Evolutionary conservation across 2,113 vertebrate species (phyloP).

Genomic region (Oreotrochilus melanogaster): DNA sequence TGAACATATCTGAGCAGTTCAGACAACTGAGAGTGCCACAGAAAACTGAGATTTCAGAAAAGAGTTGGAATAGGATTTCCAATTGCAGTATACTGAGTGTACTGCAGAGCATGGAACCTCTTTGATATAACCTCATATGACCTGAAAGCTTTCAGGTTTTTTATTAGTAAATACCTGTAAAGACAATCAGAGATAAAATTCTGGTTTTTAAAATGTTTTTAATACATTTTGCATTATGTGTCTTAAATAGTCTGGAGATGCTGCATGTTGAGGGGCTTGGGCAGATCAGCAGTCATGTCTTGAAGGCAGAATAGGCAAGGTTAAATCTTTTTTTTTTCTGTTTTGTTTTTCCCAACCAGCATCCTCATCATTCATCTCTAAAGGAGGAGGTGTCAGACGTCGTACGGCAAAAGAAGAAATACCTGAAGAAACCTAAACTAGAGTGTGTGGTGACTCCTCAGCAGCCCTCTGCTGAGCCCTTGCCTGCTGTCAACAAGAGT

Average conservation of each 20-base stretch:
- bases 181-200: background rate
- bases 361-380: slow-evolving; percentile 83
- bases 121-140: background rate
- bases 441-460: slow-evolving; percentile 80
- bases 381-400: slow-evolving; percentile 86
- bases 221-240: background rate
- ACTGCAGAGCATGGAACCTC: background rate
- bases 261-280: background rate
- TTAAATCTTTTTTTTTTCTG: slow-evolving; percentile 25
- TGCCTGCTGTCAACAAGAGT: slow-evolving; percentile 85
- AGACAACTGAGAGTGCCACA: background rate
- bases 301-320: background rate
- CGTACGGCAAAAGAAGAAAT: slow-evolving; percentile 89
- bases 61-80: background rate
- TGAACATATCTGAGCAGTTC: background rate
- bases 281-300: background rate
- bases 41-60: background rate
- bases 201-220: background rate
- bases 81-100: rapidly evolving
- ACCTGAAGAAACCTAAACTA: slow-evolving; percentile 85
- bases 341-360: slow-evolving; percentile 69
- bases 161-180: background rate
- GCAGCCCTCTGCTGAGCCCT: slow-evolving; percentile 80
- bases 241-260: background rate
- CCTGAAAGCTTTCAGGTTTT: background rate